These are phyloP conservation scores for Arctocebus calabarensis DNA, from an alignment of 2,797 vertebrate genomes.

Conservation along the genomic window DNA sequence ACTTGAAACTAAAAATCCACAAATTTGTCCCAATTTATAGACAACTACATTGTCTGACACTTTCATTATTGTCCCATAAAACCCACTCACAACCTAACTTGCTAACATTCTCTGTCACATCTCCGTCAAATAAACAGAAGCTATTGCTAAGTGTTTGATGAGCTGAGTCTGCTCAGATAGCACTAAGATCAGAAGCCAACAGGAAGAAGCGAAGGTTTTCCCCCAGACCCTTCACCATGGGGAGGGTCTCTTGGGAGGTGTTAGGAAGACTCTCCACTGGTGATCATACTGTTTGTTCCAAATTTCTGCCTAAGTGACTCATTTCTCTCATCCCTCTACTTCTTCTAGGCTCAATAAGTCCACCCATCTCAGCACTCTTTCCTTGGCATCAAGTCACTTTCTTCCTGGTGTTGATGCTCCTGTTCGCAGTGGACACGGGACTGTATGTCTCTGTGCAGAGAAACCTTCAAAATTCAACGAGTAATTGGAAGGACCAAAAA, in stretches of 20 bases:
- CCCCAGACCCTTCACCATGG: too few relatives aligned
- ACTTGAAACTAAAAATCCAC: not conserved
- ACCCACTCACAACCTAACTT: not conserved
- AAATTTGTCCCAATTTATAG: not conserved
- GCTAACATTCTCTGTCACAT: not conserved
- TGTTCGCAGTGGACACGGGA: constrained; percentile 60
- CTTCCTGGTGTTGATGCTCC: constrained; percentile 57
- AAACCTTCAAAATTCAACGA: not conserved
- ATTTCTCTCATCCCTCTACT: not conserved
- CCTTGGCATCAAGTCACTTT: constrained; percentile 20
- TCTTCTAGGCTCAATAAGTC: not conserved
- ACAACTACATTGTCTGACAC: not conserved
- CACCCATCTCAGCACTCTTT: accelerated
- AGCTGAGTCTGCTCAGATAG: too few relatives aligned
- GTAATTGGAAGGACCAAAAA: not conserved
- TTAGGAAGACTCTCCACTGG: not conserved
- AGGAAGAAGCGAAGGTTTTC: not conserved
- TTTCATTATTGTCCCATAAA: not conserved
- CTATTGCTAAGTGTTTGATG: not conserved
- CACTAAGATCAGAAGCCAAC: not conserved
- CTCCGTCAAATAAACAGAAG: not conserved
- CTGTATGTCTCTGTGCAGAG: constrained; percentile 57
- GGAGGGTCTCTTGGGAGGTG: not conserved
- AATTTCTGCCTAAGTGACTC: not conserved
- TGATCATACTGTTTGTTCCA: not conserved